A percentile compares a stretch with the other conserved stretches of the same genome.
Evolutionary conservation across 2,797 vertebrate genomes (phyloP).

Genomic region (Hemitrygon akajei): DNA sequence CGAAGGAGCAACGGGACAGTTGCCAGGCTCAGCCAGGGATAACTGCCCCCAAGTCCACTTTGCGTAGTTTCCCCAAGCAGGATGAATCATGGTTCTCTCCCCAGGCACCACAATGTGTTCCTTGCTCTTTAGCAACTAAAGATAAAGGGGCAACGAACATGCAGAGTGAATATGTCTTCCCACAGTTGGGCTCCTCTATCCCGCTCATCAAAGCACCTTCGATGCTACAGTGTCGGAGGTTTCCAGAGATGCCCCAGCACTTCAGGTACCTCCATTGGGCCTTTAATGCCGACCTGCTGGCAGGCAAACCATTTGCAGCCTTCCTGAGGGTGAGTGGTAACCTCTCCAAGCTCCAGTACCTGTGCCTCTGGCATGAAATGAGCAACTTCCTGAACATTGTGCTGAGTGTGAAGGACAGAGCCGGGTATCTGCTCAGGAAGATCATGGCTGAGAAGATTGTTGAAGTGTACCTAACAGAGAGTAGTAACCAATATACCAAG

Average conservation of each 20-base stretch:
- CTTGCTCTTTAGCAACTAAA: background rate
- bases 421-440: slow-evolving; percentile 49
- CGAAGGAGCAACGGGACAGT: background rate
- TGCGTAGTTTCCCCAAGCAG: background rate
- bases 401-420: slow-evolving; percentile 45
- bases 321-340: slow-evolving; percentile 45
- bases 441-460: slow-evolving; percentile 51
- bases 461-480: slow-evolving; percentile 51
- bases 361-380: slow-evolving; percentile 61
- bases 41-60: background rate
- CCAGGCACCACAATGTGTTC: no score
- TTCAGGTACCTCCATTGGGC: slow-evolving; percentile 54
- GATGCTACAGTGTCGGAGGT: background rate
- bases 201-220: slow-evolving; percentile 19
- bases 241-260: slow-evolving; percentile 23
- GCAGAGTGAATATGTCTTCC: background rate
- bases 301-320: slow-evolving; percentile 51
- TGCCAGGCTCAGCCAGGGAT: no score
- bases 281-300: slow-evolving; percentile 51
- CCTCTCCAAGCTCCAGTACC: slow-evolving; percentile 44
- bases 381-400: slow-evolving; percentile 49
- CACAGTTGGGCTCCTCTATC: background rate
- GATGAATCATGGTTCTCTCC: background rate
- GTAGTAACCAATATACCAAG: slow-evolving; percentile 43
- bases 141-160: no score